phyloP scores from a whole-genome alignment of 2,113 vertebrate species.

The Crotalus viridis region DNA sequence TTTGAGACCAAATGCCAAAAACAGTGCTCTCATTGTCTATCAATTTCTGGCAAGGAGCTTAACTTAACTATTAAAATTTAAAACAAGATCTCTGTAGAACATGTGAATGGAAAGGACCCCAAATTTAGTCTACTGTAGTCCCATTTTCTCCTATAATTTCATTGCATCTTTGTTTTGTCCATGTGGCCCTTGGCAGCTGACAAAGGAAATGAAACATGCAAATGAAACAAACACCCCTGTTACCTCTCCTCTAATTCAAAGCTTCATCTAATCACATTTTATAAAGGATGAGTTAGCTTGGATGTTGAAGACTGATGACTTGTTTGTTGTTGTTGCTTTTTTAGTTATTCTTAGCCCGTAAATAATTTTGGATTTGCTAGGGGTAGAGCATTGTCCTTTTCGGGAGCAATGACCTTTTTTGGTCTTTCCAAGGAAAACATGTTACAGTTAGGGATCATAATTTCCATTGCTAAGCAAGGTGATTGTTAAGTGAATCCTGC shows the following conservation, averaged over 20 bases:
- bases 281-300: neutral
- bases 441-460: neutral
- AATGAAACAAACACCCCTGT: neutral
- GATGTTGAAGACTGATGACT: neutral
- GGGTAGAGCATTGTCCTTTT: neutral
- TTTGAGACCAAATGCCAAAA: neutral
- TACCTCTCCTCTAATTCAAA: neutral
- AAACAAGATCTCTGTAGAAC: neutral
- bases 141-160: neutral
- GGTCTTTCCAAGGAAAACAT: neutral
- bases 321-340: neutral
- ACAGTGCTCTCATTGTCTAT: neutral
- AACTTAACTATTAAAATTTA: neutral
- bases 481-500: neutral
- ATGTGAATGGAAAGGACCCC: neutral
- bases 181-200: neutral
- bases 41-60: neutral
- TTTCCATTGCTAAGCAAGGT: neutral
- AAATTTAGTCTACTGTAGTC: neutral
- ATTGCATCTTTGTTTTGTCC: neutral
- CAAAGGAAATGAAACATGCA: neutral
- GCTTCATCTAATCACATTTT: neutral
- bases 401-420: neutral
- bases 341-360: neutral
- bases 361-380: neutral